phyloP scores from a whole-genome alignment of 1,140 invertebrate species.

The Adelges cooleyi region DNA sequence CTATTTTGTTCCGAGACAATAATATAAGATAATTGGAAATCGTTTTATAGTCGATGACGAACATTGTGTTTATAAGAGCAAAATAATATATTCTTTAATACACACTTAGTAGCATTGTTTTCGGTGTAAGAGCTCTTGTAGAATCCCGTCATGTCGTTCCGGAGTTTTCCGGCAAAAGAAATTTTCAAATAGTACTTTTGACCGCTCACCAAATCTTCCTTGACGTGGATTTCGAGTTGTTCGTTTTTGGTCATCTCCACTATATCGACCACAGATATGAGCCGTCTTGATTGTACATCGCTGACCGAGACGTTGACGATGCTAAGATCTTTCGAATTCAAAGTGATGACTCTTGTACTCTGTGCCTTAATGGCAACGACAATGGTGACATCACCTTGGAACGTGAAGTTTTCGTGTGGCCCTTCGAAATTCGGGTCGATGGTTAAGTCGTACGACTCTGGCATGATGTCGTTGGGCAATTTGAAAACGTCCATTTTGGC shows the following conservation, averaged over 20 bases:
- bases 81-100: no score
- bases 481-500: neutral
- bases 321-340: neutral
- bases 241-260: neutral
- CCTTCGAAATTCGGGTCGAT: no score
- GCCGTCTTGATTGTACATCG: neutral
- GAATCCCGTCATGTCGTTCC: neutral
- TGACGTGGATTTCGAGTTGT: neutral
- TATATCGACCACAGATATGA: no score
- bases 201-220: no score
- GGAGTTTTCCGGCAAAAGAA: neutral
- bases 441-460: neutral
- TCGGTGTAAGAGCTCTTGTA: neutral
- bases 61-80: no score
- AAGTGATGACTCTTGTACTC: neutral
- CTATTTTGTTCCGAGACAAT: no score
- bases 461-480: neutral
- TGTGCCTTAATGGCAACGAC: neutral
- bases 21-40: no score
- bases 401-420: slow-evolving; percentile 38
- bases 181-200: neutral
- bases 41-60: no score
- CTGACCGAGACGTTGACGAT: neutral
- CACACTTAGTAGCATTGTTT: neutral
- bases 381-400: slow-evolving; percentile 39